A percentile compares a stretch with the other conserved stretches of the same genome.
Conservation (phyloP, 1,140 invertebrate species). For the Drosophila virilis region DNA sequence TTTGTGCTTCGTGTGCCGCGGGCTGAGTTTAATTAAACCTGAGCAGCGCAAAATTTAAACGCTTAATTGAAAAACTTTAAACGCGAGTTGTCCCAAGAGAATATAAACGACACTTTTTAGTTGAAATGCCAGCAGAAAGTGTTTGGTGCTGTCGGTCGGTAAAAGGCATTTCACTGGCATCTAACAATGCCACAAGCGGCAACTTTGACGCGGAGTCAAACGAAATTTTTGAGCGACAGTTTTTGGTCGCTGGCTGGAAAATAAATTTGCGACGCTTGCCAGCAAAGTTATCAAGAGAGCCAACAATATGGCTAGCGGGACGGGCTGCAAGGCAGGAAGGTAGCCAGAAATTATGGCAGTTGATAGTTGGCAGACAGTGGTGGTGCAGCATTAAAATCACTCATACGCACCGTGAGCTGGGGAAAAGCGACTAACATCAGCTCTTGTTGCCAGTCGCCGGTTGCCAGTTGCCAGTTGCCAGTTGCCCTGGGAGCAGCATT, state of each 20-base stretch:
- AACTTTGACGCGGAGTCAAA: constrained; percentile 66
- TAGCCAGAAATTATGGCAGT: constrained; percentile 56
- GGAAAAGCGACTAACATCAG: constrained; percentile 37
- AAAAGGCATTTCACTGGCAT: constrained; percentile 11
- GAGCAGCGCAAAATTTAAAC: constrained; percentile 65
- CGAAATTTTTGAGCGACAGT: constrained; percentile 61
- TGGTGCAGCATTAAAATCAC: constrained; percentile 46
- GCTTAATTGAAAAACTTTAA: constrained; percentile 78
- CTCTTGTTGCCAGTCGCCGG: constrained; percentile 31
- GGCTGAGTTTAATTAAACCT: constrained; percentile 65
- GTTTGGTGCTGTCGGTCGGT: not conserved
- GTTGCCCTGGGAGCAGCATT: constrained; percentile 60
- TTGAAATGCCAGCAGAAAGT: constrained; percentile 23
- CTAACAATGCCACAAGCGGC: constrained; percentile 49
- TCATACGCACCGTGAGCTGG: constrained; percentile 61
- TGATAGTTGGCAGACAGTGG: constrained; percentile 51
- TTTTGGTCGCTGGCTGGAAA: constrained; percentile 39
- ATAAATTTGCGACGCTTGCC: constrained; percentile 21
- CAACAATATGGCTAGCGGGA: constrained; percentile 16
- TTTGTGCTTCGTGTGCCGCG: constrained; percentile 27
- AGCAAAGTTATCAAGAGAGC: constrained; percentile 30
- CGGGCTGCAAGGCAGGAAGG: not conserved
- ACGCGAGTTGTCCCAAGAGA: constrained; percentile 30
- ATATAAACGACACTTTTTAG: constrained; percentile 39
- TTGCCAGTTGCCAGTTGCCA: constrained; percentile 1